Base-by-base conservation (phyloP, 2,888 invertebrate species). In the Tribolium freemani region DNA sequence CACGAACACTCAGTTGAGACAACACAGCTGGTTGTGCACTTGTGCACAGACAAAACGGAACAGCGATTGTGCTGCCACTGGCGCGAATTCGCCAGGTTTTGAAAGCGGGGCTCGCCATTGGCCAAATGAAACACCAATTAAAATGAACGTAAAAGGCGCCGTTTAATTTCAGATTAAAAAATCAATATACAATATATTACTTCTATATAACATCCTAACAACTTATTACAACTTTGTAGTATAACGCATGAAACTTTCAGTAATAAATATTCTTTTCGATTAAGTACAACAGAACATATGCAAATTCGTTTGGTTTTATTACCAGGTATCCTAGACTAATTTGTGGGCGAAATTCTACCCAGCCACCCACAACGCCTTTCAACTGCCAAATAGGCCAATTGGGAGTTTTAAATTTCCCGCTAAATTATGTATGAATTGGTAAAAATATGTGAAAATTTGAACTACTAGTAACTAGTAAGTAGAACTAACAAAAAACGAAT, bases 11-110 rank as follows among this genome's bases (percentile, higher is more conserved):
- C 30, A 44, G 46, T 45, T 48, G 21, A 61, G 61, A 68, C 48
- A 71, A 72, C 68, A 72, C 72, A 72, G 72, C 72, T 72, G 72
- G 61, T 67, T 54, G 61, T 68, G 63, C 56, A 26, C 21, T 30
- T 64, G 38, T 64, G 58, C 61, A 63, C 70, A 56, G 63, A 57
- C 67, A 30, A 48, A 54, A 21, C n/a, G 20, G 11, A 48, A 57
- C 9, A n/a, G 21, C 45, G 64, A 44, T 20, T 16, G 51, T 63
- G 63, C 51, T 50, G 50, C 48, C 50, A 30, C 48, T 11, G 16
- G 45, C 57, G 45, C 38, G 5, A 44, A 58, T 11, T n/a, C 3
- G 9, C 13, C n/a, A 26, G 6, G 13, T 10, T 57, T 57, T 44
- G 57, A 57, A 57, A 57, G 1, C n/a, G 2, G 48, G 13, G 5